These are phyloP conservation scores for Ctenochaetus hawaiiensis DNA, from an alignment of 2,797 vertebrate genomes.

Conservation along the genomic window DNA sequence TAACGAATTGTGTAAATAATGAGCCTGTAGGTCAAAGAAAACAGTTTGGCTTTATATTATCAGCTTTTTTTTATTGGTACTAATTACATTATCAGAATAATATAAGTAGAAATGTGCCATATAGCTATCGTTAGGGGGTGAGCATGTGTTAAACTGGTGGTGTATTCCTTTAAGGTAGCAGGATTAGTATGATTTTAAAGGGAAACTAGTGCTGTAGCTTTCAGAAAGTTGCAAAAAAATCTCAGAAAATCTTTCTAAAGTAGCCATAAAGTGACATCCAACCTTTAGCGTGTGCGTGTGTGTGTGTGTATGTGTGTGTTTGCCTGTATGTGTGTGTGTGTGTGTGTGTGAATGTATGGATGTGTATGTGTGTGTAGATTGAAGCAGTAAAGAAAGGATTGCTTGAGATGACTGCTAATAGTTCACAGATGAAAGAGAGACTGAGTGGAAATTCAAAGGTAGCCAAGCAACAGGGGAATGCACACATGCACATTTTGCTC, in stretches of 20 bases:
- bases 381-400: constrained; percentile 71
- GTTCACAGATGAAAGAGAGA: constrained; percentile 80
- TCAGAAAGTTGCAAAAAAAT: not conserved
- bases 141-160: no score
- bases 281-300: constrained; percentile 2
- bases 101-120: no score
- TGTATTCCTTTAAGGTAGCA: no score
- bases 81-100: no score
- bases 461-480: constrained; percentile 81
- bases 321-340: not conserved
- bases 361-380: constrained; percentile 38
- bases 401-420: constrained; percentile 82
- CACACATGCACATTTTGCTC: constrained; percentile 74
- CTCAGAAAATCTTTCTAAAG: not conserved
- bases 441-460: constrained; percentile 79
- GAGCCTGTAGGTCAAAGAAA: no score
- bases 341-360: constrained; percentile 27
- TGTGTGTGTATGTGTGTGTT: constrained; percentile 3
- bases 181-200: not conserved
- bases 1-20: no score
- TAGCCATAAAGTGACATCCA: constrained; percentile 31
- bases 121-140: no score
- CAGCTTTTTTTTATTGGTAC: no score
- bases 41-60: no score
- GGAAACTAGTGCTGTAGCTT: not conserved